Base-by-base conservation (phyloP, 2,888 invertebrate species). In the Eustalomyia histrio region DNA sequence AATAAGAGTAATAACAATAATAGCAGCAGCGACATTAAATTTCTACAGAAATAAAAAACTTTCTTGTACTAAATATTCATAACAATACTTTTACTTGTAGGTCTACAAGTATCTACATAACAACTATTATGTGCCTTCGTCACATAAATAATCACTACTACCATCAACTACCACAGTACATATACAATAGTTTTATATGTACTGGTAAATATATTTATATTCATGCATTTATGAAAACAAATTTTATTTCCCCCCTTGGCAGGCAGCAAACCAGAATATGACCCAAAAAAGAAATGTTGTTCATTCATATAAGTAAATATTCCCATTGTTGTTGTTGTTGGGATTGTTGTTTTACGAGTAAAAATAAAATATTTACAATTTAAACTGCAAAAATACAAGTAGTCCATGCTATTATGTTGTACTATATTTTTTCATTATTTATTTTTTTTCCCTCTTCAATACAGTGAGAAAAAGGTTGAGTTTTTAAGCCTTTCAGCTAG, bases 71-170 rank as follows among this genome's bases (percentile, higher is more conserved):
- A 18, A 53, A 52, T 33, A 43, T 78, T 78, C 47, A 67, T 61
- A 24, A 33, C 17, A 57, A 29, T 58, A 73, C 61, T 68, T 79
- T 79, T 68, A 68, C 73, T 73, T 63, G 57, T 29, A 79, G 50
- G 63, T 68, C 57, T 58, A 68, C 63, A 43, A 58, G 16, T 57
- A 29, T 29, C 29, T 29, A 52, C 50, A 76, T 50, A 18, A 47
- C 47, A 18, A 47, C 47, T 8, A 35, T 12, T 43, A 29, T 18
- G 29, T 39, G 24, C 18, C 21, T 52, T 17, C 17, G 21, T 39
- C 17, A 60, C 18, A 35, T 35, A 12, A 7, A 63, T 9, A 43
- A 63, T 33, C 33, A 43, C n/a, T 18, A 18, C 52, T 33, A 67
- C 52, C 39, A 29, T 6, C 29, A 29, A 29, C 29, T 29, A 6